These are phyloP conservation scores for Meiosimyza decipiens DNA, from an alignment of 2,888 invertebrate genomes.

Conservation along the genomic window DNA sequence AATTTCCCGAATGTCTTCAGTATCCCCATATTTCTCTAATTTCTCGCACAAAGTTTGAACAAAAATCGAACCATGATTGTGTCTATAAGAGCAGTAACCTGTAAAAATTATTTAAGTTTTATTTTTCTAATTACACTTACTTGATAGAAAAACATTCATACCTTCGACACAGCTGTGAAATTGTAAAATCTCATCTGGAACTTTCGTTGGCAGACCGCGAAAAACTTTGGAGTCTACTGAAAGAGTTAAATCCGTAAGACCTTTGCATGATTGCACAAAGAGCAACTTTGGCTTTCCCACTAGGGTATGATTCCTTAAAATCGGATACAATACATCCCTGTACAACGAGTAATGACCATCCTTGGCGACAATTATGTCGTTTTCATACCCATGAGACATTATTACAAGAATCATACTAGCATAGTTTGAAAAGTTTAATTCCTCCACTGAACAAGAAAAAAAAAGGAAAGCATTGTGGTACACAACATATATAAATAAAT, in stretches of 20 bases:
- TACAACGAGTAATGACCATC: constrained; percentile 37
- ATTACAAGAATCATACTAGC: constrained; percentile 35
- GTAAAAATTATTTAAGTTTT: not conserved
- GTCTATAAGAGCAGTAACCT: constrained; percentile 38
- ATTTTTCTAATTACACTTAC: no score
- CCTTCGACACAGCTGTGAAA: constrained; percentile 38
- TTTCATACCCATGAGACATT: constrained; percentile 38
- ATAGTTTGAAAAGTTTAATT: constrained; percentile 22
- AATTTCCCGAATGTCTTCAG: constrained; percentile 31
- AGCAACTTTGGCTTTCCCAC: constrained; percentile 33
- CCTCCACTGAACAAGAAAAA: constrained; percentile 20
- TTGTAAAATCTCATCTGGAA: constrained; percentile 37
- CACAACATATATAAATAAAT: not conserved
- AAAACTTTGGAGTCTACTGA: constrained; percentile 19
- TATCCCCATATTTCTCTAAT: constrained; percentile 24
- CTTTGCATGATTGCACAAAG: constrained; percentile 34
- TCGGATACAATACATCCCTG: constrained; percentile 33
- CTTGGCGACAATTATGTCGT: constrained; percentile 32
- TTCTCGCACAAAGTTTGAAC: constrained; percentile 34
- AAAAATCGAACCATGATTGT: constrained; percentile 29
- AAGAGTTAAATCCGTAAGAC: constrained; percentile 22
- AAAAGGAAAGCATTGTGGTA: not conserved
- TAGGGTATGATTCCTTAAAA: constrained; percentile 31
- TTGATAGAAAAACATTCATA: not conserved
- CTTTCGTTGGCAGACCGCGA: constrained; percentile 13